Percentiles rank a stretch among this genome's conserved stretches.
phyloP scores from a whole-genome alignment of 1,140 invertebrate species.

The Uloborus diversus region DNA sequence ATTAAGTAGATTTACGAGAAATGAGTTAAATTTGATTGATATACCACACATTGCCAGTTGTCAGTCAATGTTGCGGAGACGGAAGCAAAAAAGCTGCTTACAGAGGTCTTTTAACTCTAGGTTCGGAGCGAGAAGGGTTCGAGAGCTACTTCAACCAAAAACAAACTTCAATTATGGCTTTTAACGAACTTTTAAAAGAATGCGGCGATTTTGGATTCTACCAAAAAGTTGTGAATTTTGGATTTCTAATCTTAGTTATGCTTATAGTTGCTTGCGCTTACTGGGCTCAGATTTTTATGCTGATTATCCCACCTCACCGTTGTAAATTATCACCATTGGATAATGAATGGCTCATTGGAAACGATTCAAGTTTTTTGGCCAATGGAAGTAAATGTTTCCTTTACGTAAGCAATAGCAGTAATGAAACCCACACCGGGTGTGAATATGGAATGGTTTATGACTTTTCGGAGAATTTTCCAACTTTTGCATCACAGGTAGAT shows the following conservation, averaged over 20 bases:
- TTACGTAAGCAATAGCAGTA: no score
- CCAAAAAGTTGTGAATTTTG: background rate
- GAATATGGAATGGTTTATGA: background rate
- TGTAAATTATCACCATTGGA: background rate
- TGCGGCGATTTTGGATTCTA: background rate
- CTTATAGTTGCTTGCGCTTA: background rate
- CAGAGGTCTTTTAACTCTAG: no score
- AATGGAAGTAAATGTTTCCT: no score
- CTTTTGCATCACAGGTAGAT: background rate
- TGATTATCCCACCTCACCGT: background rate
- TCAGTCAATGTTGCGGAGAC: no score
- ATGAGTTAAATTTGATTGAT: no score
- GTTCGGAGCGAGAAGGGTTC: no score
- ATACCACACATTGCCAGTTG: no score
- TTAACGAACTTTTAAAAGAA: background rate
- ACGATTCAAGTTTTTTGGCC: background rate
- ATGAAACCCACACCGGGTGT: no score
- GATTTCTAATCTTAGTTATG: background rate
- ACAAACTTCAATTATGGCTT: background rate
- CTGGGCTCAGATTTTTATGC: background rate
- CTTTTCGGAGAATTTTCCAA: background rate
- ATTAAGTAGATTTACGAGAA: no score
- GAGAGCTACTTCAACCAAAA: no score
- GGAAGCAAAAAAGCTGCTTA: no score
- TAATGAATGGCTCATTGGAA: no score